Conservation (phyloP, 2,113 vertebrate species). For the Pan troglodytes region NHGRI_mPanTro3-v2.1_pri NC_072398.2:15584001-15584500, state of each 20-base stretch:
- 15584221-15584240: not conserved
- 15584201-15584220: not conserved
- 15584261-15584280: not conserved
- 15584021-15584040: not conserved
- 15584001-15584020: not conserved
- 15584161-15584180: not conserved
- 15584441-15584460: not conserved
- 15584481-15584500: not conserved
- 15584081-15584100: not conserved
- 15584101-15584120: not conserved
- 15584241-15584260: not conserved
- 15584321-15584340: not conserved
- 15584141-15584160: not conserved
- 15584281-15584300: not conserved
- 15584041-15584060: not conserved
- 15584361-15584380: not conserved
- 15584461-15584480: not conserved
- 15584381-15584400: not conserved
- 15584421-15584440: not conserved
- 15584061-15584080: rapidly evolving
- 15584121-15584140: not conserved
- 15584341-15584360: not conserved
- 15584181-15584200: not conserved
- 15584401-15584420: not conserved
- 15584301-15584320: not conserved